Evolutionary conservation across 2,113 vertebrate species (phyloP).

Genomic region (Ailurus styani): DNA sequence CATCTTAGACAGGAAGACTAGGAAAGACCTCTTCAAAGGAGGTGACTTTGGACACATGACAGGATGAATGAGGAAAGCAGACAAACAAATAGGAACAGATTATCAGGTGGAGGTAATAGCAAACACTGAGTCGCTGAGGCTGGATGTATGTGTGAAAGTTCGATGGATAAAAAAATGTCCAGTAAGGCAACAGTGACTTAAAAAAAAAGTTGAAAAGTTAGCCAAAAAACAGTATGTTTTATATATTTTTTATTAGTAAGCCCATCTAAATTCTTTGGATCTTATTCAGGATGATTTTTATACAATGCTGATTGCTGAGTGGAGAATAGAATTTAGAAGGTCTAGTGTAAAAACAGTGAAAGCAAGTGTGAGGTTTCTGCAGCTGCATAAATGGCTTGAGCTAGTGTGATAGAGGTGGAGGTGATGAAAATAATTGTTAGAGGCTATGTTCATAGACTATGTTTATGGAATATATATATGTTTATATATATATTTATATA

Average conservation of each 20-base stretch:
- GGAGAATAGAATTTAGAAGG: neutral
- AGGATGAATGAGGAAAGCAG: neutral
- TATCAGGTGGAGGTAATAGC: neutral
- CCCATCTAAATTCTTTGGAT: neutral
- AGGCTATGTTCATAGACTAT: neutral
- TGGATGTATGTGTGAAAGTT: neutral
- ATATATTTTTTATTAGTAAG: neutral
- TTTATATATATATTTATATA: too few relatives aligned
- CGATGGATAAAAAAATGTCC: neutral
- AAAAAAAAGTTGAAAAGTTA: neutral
- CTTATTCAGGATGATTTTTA: neutral
- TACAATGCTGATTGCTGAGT: neutral
- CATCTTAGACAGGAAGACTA: neutral
- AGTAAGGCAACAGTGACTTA: neutral
- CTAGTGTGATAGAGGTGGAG: neutral
- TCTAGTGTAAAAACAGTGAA: neutral
- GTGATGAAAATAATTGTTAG: neutral
- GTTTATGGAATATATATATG: neutral
- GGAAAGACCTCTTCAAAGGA: neutral
- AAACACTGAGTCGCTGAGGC: neutral
- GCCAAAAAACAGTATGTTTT: neutral
- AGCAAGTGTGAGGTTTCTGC: neutral
- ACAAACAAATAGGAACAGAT: neutral
- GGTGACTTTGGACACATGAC: neutral
- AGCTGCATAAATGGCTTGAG: neutral